Percentiles rank a stretch among this genome's conserved stretches.
Evolutionary conservation across 1,140 invertebrate genomes (phyloP).

Genomic region (Phymastichus coffea): DNA sequence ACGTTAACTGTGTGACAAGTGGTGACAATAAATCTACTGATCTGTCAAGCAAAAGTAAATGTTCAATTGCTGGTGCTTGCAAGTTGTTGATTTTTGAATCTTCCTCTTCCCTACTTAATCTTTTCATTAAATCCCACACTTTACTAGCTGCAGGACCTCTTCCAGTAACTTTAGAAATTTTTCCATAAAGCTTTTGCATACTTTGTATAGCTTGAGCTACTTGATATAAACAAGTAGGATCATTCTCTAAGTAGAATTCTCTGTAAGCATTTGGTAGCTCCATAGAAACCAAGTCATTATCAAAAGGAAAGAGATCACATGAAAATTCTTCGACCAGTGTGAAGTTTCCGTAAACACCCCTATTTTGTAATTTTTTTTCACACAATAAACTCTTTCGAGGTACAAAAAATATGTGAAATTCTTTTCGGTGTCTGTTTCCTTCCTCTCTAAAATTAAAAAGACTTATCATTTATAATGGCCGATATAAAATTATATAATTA

Average conservation of each 20-base stretch:
- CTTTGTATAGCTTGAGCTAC: slow-evolving; percentile 84
- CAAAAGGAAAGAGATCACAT: slow-evolving; percentile 88
- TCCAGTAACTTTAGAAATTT: slow-evolving; percentile 85
- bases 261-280: slow-evolving; percentile 79
- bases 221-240: slow-evolving; percentile 84
- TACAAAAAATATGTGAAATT: slow-evolving; percentile 84
- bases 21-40: slow-evolving; percentile 90
- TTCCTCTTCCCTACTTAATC: slow-evolving; percentile 73
- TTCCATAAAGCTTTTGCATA: slow-evolving; percentile 85
- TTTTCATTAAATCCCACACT: slow-evolving; percentile 84
- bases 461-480: slow-evolving; percentile 15
- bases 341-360: slow-evolving; percentile 78
- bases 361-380: slow-evolving; percentile 78
- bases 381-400: slow-evolving; percentile 85
- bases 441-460: slow-evolving; percentile 44
- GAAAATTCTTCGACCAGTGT: slow-evolving; percentile 80
- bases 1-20: slow-evolving; percentile 92
- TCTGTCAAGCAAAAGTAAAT: slow-evolving; percentile 85
- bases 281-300: slow-evolving; percentile 91
- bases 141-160: slow-evolving; percentile 86
- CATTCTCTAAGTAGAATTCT: slow-evolving; percentile 84
- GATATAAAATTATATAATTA: slow-evolving; percentile 22
- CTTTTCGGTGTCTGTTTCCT: slow-evolving; percentile 54
- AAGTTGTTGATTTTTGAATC: slow-evolving; percentile 47
- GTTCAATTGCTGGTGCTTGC: slow-evolving; percentile 69